Base-by-base conservation (phyloP, 2,888 invertebrate genomes). In the Amblyjoppa proteus region DNA sequence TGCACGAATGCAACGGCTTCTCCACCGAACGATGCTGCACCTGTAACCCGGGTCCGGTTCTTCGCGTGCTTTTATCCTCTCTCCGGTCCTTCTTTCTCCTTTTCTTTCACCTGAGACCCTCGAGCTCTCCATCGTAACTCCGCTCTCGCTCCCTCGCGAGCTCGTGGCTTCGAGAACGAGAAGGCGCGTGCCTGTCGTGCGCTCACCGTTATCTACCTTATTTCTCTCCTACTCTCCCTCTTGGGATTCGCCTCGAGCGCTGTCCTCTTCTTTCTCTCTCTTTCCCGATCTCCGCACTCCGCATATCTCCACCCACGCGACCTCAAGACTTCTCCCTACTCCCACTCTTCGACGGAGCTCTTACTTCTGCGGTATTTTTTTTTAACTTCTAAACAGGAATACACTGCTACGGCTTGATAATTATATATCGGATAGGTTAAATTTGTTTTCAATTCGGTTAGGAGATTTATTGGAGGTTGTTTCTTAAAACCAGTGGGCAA, bases 171-270 rank as follows among this genome's bases (percentile, higher is more conserved):
- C 88, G 87, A 84, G 84, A 81, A 77, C 79, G 83, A 87, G 87
- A 87, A 90, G 91, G 89, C 91, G 90, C 91, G 91, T 91, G 91
- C 91, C 90, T 89, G 90, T 90, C 91, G 89, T 89, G 89, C 89
- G 91, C 90, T 88, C 87, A 74, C 84, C 86, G 88, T 87, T 85
- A 76, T 89, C 88, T 87, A 87, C 88, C 86, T 86, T 79, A 73
- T 49, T 61, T 81, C 56, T 77, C 16, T 41, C 74, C 31, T 66
- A 73, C 74, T 76, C 81, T 45, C 49, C 75, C 61, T 51, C 81
- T 20, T 31, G 51, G 13, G 20, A 2, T 13, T 11, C 1, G 51
- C 38, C 76, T 34, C 64, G 34, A n/a, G 64, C 64, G 16, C 16
- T 34, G 64, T 64, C 66, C 53, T 20, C 20, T 5, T n/a, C 66